Evolutionary conservation across 2,113 vertebrate species (phyloP).

Genomic region (Oryzias celebensis): DNA sequence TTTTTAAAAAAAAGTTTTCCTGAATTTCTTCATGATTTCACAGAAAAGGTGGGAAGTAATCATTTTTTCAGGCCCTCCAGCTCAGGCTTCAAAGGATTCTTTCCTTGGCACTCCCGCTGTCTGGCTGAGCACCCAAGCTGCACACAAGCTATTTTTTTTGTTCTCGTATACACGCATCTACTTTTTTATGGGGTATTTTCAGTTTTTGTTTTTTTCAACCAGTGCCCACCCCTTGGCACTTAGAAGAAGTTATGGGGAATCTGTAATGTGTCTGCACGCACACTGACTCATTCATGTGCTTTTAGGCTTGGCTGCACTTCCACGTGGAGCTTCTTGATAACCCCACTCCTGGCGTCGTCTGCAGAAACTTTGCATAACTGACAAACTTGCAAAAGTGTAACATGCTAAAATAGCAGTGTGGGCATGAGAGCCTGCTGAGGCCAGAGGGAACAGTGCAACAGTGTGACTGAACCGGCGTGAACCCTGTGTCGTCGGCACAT

Average conservation of each 20-base stretch:
- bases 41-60: conserved; percentile 46
- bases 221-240: conserved; percentile 28
- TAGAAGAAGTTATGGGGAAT: conserved; percentile 33
- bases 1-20: neutral
- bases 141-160: conserved; percentile 52
- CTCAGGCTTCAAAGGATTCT: conserved; percentile 55
- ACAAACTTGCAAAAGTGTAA: conserved; percentile 48
- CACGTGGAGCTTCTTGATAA: conserved; percentile 3
- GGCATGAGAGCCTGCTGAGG: conserved; percentile 47
- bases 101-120: conserved; percentile 48
- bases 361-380: conserved; percentile 54
- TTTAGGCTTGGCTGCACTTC: conserved; percentile 24
- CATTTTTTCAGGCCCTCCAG: conserved; percentile 43
- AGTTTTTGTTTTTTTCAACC: conserved; percentile 4
- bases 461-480: conserved; percentile 67
- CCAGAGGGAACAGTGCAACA: conserved; percentile 51
- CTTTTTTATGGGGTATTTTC: neutral
- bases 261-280: neutral
- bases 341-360: conserved; percentile 4
- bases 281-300: conserved; percentile 25
- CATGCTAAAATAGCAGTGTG: conserved; percentile 52
- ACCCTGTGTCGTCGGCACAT: conserved; percentile 73
- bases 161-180: conserved; percentile 15
- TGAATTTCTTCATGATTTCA: conserved; percentile 21
- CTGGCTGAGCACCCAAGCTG: conserved; percentile 52